Evolutionary conservation across 2,113 vertebrate genomes (phyloP).

Genomic region (Oenanthe melanoleuca): DNA sequence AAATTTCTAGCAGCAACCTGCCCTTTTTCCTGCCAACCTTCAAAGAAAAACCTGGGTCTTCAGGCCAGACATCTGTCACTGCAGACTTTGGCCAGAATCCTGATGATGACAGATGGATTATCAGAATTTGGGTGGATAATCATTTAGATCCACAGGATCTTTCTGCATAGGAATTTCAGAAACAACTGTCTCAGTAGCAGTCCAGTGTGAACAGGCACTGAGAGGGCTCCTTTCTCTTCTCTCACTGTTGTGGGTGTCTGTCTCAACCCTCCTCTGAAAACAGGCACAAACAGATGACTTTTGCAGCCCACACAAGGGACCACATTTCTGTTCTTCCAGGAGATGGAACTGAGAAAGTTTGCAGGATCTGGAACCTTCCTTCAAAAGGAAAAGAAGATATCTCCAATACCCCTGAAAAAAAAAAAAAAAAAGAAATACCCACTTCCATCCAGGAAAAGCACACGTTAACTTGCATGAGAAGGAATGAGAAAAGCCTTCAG

Average conservation of each 20-base stretch:
- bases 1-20: neutral
- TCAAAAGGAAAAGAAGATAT: neutral
- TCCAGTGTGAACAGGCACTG: neutral
- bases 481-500: slow-evolving; percentile 46
- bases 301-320: neutral
- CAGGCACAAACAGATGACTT: neutral
- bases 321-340: neutral
- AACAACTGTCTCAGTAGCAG: neutral
- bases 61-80: neutral
- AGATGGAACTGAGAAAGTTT: neutral
- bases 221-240: neutral
- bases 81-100: neutral
- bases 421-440: neutral
- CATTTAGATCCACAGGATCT: neutral
- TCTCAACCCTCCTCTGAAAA: neutral
- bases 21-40: neutral
- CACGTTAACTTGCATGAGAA: neutral
- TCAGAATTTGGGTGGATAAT: neutral
- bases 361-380: neutral
- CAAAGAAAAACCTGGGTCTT: neutral
- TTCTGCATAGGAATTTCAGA: neutral
- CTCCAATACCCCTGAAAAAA: neutral
- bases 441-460: neutral
- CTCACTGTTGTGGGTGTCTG: neutral
- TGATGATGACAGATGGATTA: neutral